These are phyloP conservation scores for Anisognathus igniventris DNA, from an alignment of 2,797 vertebrate species.

Conservation along the genomic window DNA sequence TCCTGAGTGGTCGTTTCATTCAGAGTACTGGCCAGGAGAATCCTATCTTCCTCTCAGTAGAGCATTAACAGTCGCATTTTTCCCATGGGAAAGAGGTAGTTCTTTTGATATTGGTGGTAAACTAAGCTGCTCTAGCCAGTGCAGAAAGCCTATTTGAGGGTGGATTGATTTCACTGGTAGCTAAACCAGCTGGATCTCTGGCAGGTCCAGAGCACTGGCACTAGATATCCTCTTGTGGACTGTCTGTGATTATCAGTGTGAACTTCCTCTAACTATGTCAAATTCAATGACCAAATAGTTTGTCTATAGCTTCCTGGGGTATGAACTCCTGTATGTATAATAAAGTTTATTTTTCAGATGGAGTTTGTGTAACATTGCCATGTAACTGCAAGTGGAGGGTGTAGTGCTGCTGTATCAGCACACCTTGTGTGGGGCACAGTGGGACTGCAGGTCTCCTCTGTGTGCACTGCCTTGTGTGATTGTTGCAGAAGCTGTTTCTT, in stretches of 20 bases:
- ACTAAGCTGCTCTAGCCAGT: background rate
- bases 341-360: slow-evolving; percentile 69
- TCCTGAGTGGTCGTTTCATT: fast-evolving
- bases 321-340: slow-evolving; percentile 32
- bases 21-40: background rate
- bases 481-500: background rate
- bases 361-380: background rate
- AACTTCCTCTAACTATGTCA: background rate
- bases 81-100: background rate
- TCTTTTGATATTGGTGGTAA: background rate
- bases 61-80: background rate
- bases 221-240: background rate
- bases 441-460: background rate
- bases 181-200: background rate
- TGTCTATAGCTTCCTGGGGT: background rate
- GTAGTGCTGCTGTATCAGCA: background rate
- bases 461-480: background rate
- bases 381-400: background rate
- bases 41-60: background rate
- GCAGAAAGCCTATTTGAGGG: background rate
- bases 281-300: slow-evolving; percentile 17
- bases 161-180: background rate
- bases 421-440: background rate
- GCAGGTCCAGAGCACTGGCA: slow-evolving; percentile 10
- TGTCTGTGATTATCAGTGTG: background rate